Conservation (phyloP, 2,888 invertebrate genomes). For the Tetanocera ferruginea region DNA sequence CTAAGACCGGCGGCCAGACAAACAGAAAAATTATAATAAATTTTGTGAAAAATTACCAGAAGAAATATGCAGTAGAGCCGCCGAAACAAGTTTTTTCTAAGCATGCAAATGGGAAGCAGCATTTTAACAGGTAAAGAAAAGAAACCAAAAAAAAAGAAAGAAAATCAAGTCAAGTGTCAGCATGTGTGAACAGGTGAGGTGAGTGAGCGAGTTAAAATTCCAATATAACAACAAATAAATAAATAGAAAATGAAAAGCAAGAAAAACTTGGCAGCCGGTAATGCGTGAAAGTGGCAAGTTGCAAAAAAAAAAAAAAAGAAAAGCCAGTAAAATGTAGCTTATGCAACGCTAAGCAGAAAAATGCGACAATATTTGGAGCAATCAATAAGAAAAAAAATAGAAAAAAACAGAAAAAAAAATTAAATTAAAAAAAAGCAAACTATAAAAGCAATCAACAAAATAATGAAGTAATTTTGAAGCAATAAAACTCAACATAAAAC, state of each 20-base stretch:
- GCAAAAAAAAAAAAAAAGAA: neutral
- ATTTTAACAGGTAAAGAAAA: too few species aligned
- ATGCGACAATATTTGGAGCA: constrained; percentile 17
- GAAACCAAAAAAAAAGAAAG: too few species aligned
- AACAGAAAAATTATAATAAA: neutral
- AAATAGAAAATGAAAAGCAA: neutral
- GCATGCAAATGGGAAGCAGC: too few species aligned
- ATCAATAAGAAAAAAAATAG: constrained; percentile 15
- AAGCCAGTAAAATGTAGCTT: constrained; percentile 44
- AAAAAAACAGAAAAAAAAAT: constrained; percentile 35
- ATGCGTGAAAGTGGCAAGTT: too few species aligned
- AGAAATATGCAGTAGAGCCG: too few species aligned
- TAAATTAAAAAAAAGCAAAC: neutral
- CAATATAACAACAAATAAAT: neutral
- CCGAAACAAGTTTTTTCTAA: too few species aligned
- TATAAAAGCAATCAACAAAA: too few species aligned
- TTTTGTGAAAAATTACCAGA: neutral
- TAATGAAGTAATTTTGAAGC: too few species aligned
- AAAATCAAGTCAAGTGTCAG: too few species aligned
- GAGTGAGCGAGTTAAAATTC: too few species aligned
- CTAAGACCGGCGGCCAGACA: neutral
- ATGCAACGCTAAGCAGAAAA: constrained; percentile 17
- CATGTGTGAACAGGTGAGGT: too few species aligned
- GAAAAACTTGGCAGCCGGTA: neutral
- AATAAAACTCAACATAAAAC: too few species aligned